These are phyloP conservation scores for Acrobasis suavella DNA, from an alignment of 2,888 invertebrate species.

Conservation along the genomic window DNA sequence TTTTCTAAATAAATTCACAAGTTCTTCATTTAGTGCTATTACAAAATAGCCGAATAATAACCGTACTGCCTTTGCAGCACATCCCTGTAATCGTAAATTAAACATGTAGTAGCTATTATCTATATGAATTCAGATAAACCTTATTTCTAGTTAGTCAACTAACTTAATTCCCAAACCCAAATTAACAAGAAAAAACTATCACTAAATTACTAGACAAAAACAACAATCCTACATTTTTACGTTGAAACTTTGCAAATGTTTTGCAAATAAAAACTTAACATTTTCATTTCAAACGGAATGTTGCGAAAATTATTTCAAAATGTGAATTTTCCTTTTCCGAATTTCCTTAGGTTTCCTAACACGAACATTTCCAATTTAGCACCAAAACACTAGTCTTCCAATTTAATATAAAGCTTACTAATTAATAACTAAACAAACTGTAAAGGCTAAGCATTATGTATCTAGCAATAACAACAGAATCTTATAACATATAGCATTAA, in stretches of 20 bases:
- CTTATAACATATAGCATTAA: constrained; percentile 74
- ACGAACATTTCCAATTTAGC: constrained; percentile 76
- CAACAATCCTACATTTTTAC: constrained; percentile 73
- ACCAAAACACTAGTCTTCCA: constrained; percentile 81
- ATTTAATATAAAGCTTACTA: constrained; percentile 76
- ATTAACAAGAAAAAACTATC: constrained; percentile 78
- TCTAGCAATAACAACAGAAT: constrained; percentile 81
- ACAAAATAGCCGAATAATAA: constrained; percentile 54
- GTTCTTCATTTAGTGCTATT: constrained; percentile 50
- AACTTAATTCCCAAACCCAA: constrained; percentile 81
- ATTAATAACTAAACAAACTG: constrained; percentile 72
- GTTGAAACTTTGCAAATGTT: constrained; percentile 68
- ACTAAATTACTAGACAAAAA: constrained; percentile 75
- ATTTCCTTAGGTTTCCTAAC: constrained; percentile 53
- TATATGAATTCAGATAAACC: constrained; percentile 80
- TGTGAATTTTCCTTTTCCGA: constrained; percentile 53
- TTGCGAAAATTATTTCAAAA: constrained; percentile 57
- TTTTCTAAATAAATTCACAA: constrained; percentile 64
- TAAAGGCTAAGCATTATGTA: constrained; percentile 79
- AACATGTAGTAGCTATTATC: constrained; percentile 72
- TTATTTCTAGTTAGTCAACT: constrained; percentile 75
- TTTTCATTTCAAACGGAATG: constrained; percentile 65
- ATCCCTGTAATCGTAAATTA: constrained; percentile 80
- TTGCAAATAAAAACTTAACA: constrained; percentile 81
- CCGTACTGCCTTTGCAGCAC: constrained; percentile 75